phyloP scores from a whole-genome alignment of 2,113 vertebrate genomes.

The Chaetura pelagica region DNA sequence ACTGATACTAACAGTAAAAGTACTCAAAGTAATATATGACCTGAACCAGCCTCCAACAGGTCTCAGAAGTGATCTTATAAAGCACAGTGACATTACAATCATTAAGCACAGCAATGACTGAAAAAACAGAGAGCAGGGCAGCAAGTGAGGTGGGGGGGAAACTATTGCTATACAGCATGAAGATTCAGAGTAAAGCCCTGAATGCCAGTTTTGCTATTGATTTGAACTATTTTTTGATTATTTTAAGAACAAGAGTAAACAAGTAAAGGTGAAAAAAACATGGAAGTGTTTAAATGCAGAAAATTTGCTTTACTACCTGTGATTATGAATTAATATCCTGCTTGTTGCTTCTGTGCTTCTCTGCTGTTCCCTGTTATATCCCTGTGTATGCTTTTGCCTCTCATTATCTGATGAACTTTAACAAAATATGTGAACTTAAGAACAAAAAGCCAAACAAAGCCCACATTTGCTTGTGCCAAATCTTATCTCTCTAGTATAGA shows the following conservation, averaged over 20 bases:
- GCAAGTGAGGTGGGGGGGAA: not conserved
- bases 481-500: not conserved
- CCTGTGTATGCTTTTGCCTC: not conserved
- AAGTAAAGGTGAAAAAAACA: not conserved
- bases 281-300: not conserved
- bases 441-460: slow-evolving; percentile 13
- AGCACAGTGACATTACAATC: not conserved
- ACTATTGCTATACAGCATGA: not conserved
- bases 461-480: not conserved
- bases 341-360: not conserved
- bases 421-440: not conserved
- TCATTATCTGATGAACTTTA: not conserved
- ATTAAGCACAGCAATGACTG: not conserved
- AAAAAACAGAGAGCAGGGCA: not conserved
- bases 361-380: not conserved
- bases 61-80: not conserved
- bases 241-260: not conserved
- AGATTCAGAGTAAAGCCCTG: not conserved
- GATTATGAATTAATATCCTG: not conserved
- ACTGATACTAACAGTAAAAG: not conserved
- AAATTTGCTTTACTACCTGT: not conserved
- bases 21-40: not conserved
- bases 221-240: not conserved
- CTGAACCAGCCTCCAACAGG: not conserved
- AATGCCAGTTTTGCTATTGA: not conserved